Evolutionary conservation across 1,140 invertebrate species (phyloP), one percentile per base, ranked within the genome.

Genomic region (Acromyrmex heyeri): DNA sequence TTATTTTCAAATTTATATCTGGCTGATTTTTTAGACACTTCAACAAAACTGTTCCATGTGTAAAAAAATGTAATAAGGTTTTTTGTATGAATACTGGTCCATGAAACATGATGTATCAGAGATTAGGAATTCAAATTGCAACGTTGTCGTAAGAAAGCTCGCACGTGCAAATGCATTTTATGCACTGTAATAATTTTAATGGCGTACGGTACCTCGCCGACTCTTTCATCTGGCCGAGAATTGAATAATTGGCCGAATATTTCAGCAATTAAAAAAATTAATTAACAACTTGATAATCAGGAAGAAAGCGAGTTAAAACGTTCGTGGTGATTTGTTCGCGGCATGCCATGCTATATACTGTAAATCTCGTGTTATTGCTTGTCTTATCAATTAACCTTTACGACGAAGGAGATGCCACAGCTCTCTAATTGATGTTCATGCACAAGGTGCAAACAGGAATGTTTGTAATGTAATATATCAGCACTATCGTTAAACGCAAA

Each of bases 371-470:
- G n/a, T 62, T 62, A 62, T 6, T 27, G 24, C 59, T 44, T 44
- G 12, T 53, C 18, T 78, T 65, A 65, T 53, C 59, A 65, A 78
- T 78, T 78, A 78, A 64, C 27, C 12, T 18, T 64, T 27, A n/a
- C 59, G 59, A 77, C 21, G 44, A 21, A 48, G 44, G 7, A 34
- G 27, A 65, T 14, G 18, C 61, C 24, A 34, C 1, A 12, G 59
- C 5, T 64, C 27, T 48, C 16, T 27, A n/a, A n/a, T 30, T 57
- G 57, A 77, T 27, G 34, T 27, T 24, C 59, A 30, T 44, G 18
- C 24, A 64, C 16, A 16, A 76, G 55, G 30, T 61, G n/a, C 73
- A 38, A 76, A 14, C 30, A 59, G 55, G 14, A 76, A 61, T 76
- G n/a, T 14, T 59, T 30, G 14, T 34, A 57, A 57, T 21, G 16